Percentiles rank a stretch among this genome's conserved stretches.
These are phyloP conservation scores for Porites divaricata DNA, from an alignment of 92 coral and sea anemone genomes.

Conservation along the genomic window DNA sequence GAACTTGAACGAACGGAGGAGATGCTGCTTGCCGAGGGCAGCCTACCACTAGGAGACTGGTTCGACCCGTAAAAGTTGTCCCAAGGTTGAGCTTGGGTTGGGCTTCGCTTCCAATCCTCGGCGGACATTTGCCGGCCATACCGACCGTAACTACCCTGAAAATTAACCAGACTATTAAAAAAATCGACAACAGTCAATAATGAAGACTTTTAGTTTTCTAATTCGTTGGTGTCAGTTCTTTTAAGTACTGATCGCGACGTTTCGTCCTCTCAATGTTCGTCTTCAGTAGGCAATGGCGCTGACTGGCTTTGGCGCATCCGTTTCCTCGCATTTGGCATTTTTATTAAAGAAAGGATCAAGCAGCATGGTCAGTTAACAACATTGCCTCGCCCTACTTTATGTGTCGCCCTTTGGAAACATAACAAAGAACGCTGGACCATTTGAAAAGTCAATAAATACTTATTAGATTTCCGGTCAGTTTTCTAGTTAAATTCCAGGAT, in stretches of 20 bases:
- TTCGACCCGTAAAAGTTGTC: conserved; percentile 59
- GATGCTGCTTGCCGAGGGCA: conserved; percentile 59
- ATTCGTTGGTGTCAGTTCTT: too few relatives aligned
- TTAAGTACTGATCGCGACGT: too few relatives aligned
- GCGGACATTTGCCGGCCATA: conserved; percentile 78
- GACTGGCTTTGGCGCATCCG: too few relatives aligned
- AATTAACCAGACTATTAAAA: not conserved
- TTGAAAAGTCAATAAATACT: not conserved
- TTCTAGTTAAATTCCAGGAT: too few relatives aligned
- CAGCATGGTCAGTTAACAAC: not conserved
- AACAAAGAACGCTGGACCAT: not conserved
- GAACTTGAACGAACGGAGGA: conserved; percentile 82
- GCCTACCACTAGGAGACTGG: conserved; percentile 55
- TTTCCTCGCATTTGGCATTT: too few relatives aligned
- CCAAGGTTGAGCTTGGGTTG: conserved; percentile 58
- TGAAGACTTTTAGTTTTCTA: too few relatives aligned
- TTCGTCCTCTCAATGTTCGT: too few relatives aligned
- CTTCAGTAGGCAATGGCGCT: too few relatives aligned
- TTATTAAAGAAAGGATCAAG: too few relatives aligned
- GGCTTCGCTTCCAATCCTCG: conserved; percentile 81
- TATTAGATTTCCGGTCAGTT: too few relatives aligned
- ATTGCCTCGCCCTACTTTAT: not conserved
- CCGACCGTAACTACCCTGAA: conserved; percentile 64
- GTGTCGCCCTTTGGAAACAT: not conserved
- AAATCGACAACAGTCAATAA: not conserved